phyloP scores from a whole-genome alignment of 1,140 invertebrate species.

The Trigoniulus corallinus region DNA sequence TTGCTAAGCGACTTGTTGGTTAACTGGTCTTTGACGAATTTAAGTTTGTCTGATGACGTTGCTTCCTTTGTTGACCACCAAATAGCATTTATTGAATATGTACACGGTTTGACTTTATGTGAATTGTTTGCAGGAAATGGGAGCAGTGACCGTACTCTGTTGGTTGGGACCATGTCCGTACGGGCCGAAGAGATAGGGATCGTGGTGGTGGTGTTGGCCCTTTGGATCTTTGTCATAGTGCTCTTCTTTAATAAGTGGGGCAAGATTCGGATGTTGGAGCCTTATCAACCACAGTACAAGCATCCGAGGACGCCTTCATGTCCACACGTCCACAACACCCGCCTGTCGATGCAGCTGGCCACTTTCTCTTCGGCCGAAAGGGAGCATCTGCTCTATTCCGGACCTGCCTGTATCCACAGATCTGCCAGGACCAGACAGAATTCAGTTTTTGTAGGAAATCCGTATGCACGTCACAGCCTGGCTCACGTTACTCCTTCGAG shows the following conservation, averaged over 20 bases:
- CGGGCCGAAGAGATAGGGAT: conserved; percentile 70
- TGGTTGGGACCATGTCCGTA: conserved; percentile 36
- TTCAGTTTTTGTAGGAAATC: conserved; percentile 62
- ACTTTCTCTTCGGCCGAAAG: neutral
- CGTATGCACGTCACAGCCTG: conserved; percentile 15
- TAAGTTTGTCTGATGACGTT: too few relatives aligned
- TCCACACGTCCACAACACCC: conserved; percentile 24
- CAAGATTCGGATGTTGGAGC: conserved; percentile 76
- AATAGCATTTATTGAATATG: too few relatives aligned
- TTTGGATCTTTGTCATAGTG: conserved; percentile 73
- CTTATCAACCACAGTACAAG: conserved; percentile 71
- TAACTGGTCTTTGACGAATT: too few relatives aligned
- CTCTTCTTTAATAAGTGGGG: conserved; percentile 78
- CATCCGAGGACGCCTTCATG: conserved; percentile 55
- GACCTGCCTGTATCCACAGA: neutral
- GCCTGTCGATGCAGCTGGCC: neutral
- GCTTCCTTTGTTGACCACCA: too few relatives aligned
- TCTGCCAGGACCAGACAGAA: conserved; percentile 44
- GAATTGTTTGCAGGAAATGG: neutral
- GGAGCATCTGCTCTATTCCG: neutral
- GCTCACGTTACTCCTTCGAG: neutral
- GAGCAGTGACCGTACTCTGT: neutral
- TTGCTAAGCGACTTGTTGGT: too few relatives aligned
- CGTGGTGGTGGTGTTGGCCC: conserved; percentile 62
- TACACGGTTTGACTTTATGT: too few relatives aligned